Conservation (phyloP, 2,113 vertebrate species). For the Aptenodytes forsteri region DNA sequence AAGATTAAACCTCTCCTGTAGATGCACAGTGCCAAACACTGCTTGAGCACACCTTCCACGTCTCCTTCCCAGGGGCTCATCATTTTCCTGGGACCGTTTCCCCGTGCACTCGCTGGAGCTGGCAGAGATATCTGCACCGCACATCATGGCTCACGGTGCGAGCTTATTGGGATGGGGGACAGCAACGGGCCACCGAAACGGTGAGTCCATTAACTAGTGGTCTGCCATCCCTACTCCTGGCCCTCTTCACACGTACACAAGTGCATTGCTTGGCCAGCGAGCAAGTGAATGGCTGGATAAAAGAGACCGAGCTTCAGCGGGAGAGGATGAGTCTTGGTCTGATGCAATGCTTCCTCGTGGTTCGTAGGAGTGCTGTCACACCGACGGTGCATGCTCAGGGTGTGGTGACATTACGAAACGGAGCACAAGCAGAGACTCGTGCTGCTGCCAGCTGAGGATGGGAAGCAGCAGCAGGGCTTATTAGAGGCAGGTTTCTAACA, state of each 20-base stretch:
- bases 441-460: not conserved
- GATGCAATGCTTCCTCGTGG: not conserved
- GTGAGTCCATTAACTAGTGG: not conserved
- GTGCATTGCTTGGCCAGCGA: not conserved
- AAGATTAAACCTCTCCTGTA: not conserved
- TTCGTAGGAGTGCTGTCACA: not conserved
- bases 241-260: accelerated
- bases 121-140: accelerated
- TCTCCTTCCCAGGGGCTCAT: not conserved
- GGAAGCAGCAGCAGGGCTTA: not conserved
- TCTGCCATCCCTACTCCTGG: not conserved
- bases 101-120: accelerated
- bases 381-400: accelerated
- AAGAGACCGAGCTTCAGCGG: not conserved
- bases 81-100: not conserved
- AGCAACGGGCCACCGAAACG: no score
- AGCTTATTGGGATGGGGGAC: not conserved
- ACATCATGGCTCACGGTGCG: accelerated
- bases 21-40: not conserved
- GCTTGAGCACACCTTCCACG: not conserved
- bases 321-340: not conserved
- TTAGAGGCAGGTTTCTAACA: not conserved
- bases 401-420: accelerated
- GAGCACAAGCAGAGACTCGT: not conserved
- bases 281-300: not conserved